Evolutionary conservation across 2,888 invertebrate species (phyloP).

Genomic region (Deilephila porcellus): DNA sequence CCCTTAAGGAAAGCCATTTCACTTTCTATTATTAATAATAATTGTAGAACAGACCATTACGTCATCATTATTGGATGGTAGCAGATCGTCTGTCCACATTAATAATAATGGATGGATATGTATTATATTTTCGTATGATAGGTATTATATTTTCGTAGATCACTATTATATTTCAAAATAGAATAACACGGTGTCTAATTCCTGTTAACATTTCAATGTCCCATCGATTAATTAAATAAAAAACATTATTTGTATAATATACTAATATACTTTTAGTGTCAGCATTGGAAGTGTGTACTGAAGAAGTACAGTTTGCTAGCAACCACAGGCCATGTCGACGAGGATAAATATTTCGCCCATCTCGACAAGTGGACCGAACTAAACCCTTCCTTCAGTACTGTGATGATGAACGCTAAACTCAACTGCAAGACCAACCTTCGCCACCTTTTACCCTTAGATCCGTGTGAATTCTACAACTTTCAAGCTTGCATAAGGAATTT

Average conservation of each 20-base stretch:
- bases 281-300: conserved; percentile 63
- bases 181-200: too few relatives aligned
- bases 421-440: conserved; percentile 52
- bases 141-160: too few relatives aligned
- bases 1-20: too few relatives aligned
- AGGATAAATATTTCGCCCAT: conserved; percentile 59
- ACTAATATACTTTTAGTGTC: conserved; percentile 45
- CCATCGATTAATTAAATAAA: not conserved
- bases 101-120: too few relatives aligned
- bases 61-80: too few relatives aligned
- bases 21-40: too few relatives aligned
- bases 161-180: too few relatives aligned
- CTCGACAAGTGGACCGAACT: conserved; percentile 64
- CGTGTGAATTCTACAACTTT: conserved; percentile 54
- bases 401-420: conserved; percentile 55
- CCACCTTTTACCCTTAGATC: conserved; percentile 49
- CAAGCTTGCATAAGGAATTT: conserved; percentile 60
- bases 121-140: too few relatives aligned
- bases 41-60: too few relatives aligned
- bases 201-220: too few relatives aligned
- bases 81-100: too few relatives aligned
- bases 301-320: conserved; percentile 56
- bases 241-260: not conserved
- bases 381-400: conserved; percentile 57
- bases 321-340: conserved; percentile 43